Evolutionary conservation across 2,888 invertebrate genomes (phyloP).

Genomic region (Acleris holmiana): DNA sequence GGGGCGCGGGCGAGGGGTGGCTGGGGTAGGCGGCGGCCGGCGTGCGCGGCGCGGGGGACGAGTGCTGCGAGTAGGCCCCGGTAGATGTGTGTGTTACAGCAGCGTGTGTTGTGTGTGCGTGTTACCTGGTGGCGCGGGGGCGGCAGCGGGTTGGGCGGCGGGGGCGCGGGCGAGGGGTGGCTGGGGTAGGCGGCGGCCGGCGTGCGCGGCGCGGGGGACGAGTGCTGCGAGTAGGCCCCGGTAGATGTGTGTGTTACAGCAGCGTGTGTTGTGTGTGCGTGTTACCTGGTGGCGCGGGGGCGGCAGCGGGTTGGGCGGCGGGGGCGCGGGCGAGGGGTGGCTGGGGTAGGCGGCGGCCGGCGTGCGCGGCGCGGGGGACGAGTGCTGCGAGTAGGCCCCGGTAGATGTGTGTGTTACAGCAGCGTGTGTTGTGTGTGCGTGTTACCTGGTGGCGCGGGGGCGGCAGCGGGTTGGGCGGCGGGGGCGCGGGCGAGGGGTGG

Average conservation of each 20-base stretch:
- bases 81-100: not conserved
- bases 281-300: constrained; percentile 42
- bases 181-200: constrained; percentile 55
- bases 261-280: constrained; percentile 61
- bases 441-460: constrained; percentile 43
- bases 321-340: constrained; percentile 38
- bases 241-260: constrained; percentile 64
- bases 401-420: constrained; percentile 41
- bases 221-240: constrained; percentile 78
- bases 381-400: not conserved
- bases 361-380: constrained; percentile 48
- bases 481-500: constrained; percentile 48
- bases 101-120: not conserved
- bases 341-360: constrained; percentile 49
- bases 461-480: constrained; percentile 38
- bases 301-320: not conserved
- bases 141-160: constrained; percentile 22
- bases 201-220: constrained; percentile 58
- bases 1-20: no score
- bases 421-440: not conserved
- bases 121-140: not conserved
- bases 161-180: constrained; percentile 48
- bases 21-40: no score
- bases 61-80: not conserved
- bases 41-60: constrained; percentile 46